Conservation (phyloP, 2,888 invertebrate genomes). For the Ennomos fuscantarius region DNA sequence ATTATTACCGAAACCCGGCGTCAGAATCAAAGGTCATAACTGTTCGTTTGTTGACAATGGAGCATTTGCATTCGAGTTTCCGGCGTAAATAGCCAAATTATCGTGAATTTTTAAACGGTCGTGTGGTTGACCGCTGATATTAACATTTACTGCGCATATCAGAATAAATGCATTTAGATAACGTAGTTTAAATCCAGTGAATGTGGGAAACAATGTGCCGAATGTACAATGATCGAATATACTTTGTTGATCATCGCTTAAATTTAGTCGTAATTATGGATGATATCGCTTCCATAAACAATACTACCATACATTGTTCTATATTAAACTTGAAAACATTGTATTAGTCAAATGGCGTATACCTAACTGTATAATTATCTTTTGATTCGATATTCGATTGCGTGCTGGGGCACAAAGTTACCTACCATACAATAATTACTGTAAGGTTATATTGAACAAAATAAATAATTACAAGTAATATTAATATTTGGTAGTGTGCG, state of each 20-base stretch:
- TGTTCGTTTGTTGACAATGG: slow-evolving; percentile 71
- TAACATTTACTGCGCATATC: slow-evolving; percentile 34
- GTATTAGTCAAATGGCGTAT: no score
- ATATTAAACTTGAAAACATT: no score
- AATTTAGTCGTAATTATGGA: no score
- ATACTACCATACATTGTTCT: no score
- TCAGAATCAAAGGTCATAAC: slow-evolving; percentile 69
- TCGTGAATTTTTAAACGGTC: slow-evolving; percentile 68
- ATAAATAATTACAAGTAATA: no score
- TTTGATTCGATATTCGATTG: no score
- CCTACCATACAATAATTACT: no score
- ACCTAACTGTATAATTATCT: no score
- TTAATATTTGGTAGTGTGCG: no score
- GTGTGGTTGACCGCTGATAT: slow-evolving; percentile 68
- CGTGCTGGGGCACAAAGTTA: no score
- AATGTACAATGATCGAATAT: not conserved
- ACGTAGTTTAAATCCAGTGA: slow-evolving; percentile 20
- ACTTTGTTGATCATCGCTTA: not conserved
- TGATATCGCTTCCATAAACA: no score
- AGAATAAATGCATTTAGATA: slow-evolving; percentile 33
- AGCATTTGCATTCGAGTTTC: slow-evolving; percentile 77
- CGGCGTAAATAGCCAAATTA: slow-evolving; percentile 74
- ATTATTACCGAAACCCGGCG: slow-evolving; percentile 41
- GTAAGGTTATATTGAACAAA: no score
- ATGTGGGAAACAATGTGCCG: slow-evolving; percentile 11